These are phyloP conservation scores for Ellobius talpinus DNA, from an alignment of 2,113 vertebrate genomes.

Conservation along the genomic window DNA sequence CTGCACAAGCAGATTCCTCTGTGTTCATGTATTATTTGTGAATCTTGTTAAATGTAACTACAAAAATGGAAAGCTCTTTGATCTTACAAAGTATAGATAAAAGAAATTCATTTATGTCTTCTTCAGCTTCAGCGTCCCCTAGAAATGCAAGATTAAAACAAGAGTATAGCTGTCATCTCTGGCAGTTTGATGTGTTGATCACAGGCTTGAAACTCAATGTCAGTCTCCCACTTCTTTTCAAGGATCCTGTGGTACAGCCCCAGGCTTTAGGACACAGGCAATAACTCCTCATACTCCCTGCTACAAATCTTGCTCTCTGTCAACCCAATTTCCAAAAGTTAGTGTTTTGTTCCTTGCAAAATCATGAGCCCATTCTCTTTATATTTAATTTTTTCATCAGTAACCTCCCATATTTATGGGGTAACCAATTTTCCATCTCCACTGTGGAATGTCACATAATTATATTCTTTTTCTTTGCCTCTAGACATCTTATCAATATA, in stretches of 20 bases:
- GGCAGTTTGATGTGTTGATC: background rate
- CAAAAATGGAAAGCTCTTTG: constrained; percentile 34
- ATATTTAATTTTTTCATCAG: background rate
- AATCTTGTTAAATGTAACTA: constrained; percentile 36
- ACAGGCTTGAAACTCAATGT: background rate
- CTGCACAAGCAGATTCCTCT: constrained; percentile 54
- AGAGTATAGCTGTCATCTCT: background rate
- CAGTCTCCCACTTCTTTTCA: background rate
- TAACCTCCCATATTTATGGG: background rate
- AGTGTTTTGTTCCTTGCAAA: background rate
- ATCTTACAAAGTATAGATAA: background rate
- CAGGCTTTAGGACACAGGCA: background rate
- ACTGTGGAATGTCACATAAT: background rate
- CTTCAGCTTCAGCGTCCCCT: background rate
- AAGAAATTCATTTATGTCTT: constrained; percentile 26
- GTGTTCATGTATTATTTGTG: constrained; percentile 19
- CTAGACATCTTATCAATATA: background rate
- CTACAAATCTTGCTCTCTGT: background rate
- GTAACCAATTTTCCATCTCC: background rate
- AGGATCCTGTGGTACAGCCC: background rate
- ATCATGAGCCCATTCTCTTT: background rate
- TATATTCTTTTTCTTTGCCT: background rate
- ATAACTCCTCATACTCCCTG: background rate
- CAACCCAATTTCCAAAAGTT: background rate
- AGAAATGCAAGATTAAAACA: background rate